Conservation (phyloP, 2,113 vertebrate species). For the Alligator sinensis region DNA sequence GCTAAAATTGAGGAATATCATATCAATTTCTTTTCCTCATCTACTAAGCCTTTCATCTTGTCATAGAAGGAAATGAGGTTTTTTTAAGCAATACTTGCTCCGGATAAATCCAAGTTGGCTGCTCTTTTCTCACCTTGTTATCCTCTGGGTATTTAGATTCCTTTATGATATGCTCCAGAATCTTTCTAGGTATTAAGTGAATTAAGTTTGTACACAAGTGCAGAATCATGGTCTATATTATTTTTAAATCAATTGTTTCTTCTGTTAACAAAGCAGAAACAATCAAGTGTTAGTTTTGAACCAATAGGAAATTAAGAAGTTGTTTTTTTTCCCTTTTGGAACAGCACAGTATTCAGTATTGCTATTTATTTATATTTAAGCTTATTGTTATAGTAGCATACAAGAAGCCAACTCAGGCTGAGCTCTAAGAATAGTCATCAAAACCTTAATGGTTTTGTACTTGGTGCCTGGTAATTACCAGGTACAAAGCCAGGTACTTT, state of each 20-base stretch:
- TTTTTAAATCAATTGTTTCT: background rate
- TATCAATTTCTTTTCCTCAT: too few relatives aligned
- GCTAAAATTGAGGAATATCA: too few relatives aligned
- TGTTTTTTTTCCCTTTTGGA: background rate
- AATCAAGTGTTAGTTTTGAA: background rate
- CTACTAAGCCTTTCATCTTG: too few relatives aligned
- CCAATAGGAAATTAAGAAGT: background rate
- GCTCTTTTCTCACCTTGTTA: too few relatives aligned
- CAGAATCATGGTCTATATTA: background rate
- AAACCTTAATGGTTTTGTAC: background rate
- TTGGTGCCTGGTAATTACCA: background rate
- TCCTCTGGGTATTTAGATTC: too few relatives aligned
- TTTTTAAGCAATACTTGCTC: too few relatives aligned
- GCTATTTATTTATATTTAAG: background rate
- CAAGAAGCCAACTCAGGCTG: background rate
- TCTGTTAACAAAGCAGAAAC: background rate
- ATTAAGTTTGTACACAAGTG: background rate
- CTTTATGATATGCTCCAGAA: background rate
- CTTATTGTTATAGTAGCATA: background rate
- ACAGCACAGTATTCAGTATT: background rate
- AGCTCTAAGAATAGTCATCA: background rate
- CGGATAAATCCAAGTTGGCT: too few relatives aligned
- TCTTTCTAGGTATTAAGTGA: background rate
- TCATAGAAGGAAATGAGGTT: too few relatives aligned
- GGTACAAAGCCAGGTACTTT: background rate